Conservation (phyloP, 2,797 vertebrate species). For the Morus bassanus region DNA sequence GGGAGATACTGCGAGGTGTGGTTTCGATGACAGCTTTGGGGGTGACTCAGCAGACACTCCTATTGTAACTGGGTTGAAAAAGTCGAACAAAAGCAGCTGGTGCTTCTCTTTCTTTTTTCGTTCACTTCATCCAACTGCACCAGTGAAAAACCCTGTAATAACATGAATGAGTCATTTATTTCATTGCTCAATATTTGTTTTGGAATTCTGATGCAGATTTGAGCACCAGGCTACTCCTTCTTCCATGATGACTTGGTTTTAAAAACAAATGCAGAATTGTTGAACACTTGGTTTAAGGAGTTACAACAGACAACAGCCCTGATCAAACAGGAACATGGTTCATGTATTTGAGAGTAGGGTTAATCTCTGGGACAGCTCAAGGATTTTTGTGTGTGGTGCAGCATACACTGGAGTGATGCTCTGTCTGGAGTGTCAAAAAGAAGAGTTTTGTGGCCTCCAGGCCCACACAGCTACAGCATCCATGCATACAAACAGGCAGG, state of each 20-base stretch:
- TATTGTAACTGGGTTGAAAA: background rate
- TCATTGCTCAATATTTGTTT: background rate
- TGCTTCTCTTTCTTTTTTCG: background rate
- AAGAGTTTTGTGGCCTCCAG: background rate
- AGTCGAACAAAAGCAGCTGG: background rate
- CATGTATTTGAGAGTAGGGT: background rate
- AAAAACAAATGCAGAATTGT: background rate
- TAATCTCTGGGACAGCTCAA: fast-evolving
- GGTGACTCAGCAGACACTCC: background rate
- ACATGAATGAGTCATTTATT: background rate
- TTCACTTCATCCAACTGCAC: background rate
- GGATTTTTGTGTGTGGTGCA: background rate
- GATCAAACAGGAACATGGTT: background rate
- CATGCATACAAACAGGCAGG: background rate
- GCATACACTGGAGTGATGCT: background rate
- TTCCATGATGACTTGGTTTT: background rate
- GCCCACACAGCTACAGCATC: background rate
- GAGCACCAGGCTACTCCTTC: background rate
- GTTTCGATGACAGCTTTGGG: background rate
- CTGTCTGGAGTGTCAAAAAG: background rate
- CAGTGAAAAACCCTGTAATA: background rate
- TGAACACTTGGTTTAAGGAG: background rate
- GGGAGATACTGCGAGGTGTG: background rate
- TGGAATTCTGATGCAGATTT: background rate
- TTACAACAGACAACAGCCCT: background rate